A percentile compares a stretch with the other conserved stretches of the same genome.
Evolutionary conservation across 2,113 vertebrate species (phyloP).

Genomic region (Cryptomyrus ogoouensis): DNA sequence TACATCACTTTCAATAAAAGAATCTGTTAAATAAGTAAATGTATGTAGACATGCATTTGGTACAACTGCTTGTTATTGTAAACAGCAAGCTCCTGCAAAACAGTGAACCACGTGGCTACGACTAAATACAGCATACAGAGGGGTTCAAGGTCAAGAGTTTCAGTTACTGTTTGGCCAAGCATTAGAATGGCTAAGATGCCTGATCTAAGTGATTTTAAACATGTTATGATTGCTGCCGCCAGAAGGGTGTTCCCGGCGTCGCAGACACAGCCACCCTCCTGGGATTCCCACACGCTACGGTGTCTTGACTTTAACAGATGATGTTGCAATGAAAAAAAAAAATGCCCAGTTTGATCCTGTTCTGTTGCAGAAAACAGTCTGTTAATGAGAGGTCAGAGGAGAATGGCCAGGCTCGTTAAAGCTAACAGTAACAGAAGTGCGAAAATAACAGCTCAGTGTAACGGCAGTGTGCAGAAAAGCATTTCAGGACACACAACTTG

Average conservation of each 20-base stretch:
- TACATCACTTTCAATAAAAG: background rate
- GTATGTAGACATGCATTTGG: background rate
- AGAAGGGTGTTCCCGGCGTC: background rate
- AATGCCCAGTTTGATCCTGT: background rate
- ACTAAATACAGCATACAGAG: background rate
- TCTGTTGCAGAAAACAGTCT: background rate
- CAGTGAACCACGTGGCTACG: background rate
- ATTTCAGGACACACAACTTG: background rate
- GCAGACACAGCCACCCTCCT: background rate
- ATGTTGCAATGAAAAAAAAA: background rate
- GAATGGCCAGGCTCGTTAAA: background rate
- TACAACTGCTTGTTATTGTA: background rate
- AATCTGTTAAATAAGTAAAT: background rate
- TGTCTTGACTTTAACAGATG: background rate
- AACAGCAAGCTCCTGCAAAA: background rate
- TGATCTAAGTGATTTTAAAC: background rate
- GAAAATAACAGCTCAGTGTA: background rate
- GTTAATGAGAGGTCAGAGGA: slow-evolving; percentile 2
- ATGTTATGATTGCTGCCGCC: background rate
- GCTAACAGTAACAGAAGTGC: background rate
- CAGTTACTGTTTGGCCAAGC: background rate
- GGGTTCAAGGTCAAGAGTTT: background rate
- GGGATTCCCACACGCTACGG: background rate
- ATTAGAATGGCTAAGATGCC: background rate
- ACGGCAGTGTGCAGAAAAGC: background rate